Evolutionary conservation across 2,888 invertebrate species (phyloP).

Genomic region (Alviniconcha strummeri): DNA sequence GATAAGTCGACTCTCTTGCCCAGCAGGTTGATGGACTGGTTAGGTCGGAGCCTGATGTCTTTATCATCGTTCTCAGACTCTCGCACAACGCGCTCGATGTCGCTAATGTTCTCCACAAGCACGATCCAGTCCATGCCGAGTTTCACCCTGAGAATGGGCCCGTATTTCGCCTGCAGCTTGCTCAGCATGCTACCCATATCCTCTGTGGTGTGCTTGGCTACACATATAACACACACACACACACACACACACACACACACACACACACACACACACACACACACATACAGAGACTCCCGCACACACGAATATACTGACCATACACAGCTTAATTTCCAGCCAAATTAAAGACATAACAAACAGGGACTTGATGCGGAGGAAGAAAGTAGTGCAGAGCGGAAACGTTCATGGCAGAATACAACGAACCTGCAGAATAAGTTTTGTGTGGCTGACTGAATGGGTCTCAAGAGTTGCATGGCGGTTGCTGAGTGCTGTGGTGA

Average conservation of each 20-base stretch:
- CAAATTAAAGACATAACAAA: too few relatives aligned
- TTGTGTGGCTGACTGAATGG: too few relatives aligned
- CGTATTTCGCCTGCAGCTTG: background rate
- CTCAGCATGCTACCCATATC: slow-evolving; percentile 12
- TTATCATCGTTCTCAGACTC: background rate
- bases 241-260: background rate
- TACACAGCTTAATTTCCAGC: too few relatives aligned
- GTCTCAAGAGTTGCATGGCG: too few relatives aligned
- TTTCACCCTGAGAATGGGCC: slow-evolving; percentile 4
- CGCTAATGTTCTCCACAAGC: slow-evolving; percentile 1
- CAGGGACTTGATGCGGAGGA: too few relatives aligned
- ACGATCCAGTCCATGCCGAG: slow-evolving; percentile 3
- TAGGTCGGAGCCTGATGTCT: background rate
- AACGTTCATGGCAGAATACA: too few relatives aligned
- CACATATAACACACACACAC: too few relatives aligned
- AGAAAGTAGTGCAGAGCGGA: too few relatives aligned
- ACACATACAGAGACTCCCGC: too few relatives aligned
- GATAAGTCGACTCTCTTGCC: background rate
- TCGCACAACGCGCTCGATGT: slow-evolving; percentile 12
- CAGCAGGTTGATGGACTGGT: background rate
- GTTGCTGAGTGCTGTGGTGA: too few relatives aligned
- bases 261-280: background rate
- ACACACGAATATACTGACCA: too few relatives aligned
- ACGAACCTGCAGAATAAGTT: too few relatives aligned
- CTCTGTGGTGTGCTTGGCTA: background rate